Evolutionary conservation across 1,140 invertebrate species (phyloP).

Genomic region (Neodiprion lecontei): DNA sequence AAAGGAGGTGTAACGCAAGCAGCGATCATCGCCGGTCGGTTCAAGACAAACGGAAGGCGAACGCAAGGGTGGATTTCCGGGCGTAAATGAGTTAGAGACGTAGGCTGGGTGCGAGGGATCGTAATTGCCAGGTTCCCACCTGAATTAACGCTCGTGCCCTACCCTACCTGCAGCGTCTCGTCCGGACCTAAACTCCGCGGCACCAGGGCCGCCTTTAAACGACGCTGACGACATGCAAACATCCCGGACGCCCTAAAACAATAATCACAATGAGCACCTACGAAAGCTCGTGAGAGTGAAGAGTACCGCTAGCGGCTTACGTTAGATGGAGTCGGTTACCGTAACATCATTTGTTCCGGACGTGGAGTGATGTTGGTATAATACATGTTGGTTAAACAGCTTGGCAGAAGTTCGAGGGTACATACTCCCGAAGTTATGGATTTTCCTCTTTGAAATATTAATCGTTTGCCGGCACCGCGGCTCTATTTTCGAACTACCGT

Average conservation of each 20-base stretch:
- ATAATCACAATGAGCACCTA: neutral
- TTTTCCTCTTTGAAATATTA: too few species aligned
- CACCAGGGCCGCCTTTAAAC: neutral
- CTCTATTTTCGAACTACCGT: too few species aligned
- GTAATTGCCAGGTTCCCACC: neutral
- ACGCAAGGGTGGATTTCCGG: neutral
- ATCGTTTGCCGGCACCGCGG: too few species aligned
- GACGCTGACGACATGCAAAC: neutral
- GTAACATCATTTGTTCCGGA: neutral
- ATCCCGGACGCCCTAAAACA: slow-evolving; percentile 1
- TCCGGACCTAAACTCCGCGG: neutral
- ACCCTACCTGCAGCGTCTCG: neutral
- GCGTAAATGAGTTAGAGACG: neutral
- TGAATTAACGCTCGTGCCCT: neutral
- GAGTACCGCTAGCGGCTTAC: too few species aligned
- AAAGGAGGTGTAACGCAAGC: too few species aligned
- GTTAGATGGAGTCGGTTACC: neutral
- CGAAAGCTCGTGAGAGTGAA: too few species aligned
- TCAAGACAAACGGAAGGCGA: neutral
- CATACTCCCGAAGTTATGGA: too few species aligned
- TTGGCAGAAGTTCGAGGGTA: too few species aligned
- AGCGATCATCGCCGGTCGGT: neutral
- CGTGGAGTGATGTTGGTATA: neutral
- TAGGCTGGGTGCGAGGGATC: neutral
- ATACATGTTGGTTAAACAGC: neutral